Conservation (phyloP, 2,797 vertebrate genomes). For the Thunnus albacares region DNA sequence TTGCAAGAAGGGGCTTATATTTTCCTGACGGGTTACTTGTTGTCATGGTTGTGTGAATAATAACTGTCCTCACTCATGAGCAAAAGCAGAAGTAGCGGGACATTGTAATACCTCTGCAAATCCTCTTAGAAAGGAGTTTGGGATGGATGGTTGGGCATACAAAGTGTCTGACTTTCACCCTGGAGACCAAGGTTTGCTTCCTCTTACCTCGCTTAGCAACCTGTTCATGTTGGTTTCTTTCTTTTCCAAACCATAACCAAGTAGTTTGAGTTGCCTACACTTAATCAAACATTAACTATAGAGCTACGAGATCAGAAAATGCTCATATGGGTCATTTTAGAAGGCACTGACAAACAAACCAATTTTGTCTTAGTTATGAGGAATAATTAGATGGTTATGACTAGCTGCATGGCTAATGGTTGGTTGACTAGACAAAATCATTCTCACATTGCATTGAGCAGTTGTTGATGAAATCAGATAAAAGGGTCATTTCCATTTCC, state of each 20-base stretch:
- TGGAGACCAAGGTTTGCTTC: no score
- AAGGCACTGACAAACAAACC: no score
- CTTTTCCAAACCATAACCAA: neutral
- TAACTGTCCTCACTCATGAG: neutral
- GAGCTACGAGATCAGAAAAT: no score
- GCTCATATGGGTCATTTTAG: no score
- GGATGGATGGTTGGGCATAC: neutral
- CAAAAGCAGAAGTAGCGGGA: neutral
- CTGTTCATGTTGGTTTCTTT: neutral
- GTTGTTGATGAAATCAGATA: constrained; percentile 22
- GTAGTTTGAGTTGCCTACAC: neutral
- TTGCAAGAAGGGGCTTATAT: constrained; percentile 10
- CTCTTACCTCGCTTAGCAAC: no score
- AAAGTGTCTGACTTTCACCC: no score
- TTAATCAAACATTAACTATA: neutral
- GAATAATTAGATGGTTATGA: no score
- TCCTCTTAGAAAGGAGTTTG: neutral
- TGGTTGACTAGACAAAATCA: constrained; percentile 11
- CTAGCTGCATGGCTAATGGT: neutral
- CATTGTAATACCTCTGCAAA: neutral
- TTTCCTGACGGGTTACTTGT: constrained; percentile 9
- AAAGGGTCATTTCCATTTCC: constrained; percentile 31
- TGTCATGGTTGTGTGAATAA: neutral
- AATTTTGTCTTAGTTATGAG: no score
- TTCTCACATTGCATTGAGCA: neutral